Evolutionary conservation across 92 coral and sea anemone species (phyloP), one percentile per base, ranked within the genome.

Genomic region (Scolanthus callimorphus): DNA sequence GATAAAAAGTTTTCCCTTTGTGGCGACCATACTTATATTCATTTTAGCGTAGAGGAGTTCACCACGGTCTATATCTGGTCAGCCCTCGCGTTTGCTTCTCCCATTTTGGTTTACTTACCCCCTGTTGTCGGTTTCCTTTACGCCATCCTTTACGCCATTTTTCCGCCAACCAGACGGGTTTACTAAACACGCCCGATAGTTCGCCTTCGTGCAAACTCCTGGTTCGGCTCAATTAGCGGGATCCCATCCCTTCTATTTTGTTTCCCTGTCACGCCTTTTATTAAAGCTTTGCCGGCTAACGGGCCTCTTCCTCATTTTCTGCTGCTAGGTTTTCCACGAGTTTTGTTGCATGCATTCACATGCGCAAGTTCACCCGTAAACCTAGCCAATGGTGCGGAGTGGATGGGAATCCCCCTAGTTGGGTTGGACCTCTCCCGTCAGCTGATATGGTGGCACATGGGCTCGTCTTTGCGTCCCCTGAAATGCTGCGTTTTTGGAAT

Each of bases 141-240:
- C n/a, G n/a, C n/a, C n/a, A n/a, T n/a, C n/a, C n/a, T n/a, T 6
- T 34, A 34, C 41, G 15, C 41, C 6, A 34, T 6, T 34, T 34
- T 34, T 34, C 15, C 15, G 10, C 62, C 43, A 12, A 59, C 62
- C 70, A 50, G 63, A 59, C 31, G 68, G 76, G 67, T 58, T 17
- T 13, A 28, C 76, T 69, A 4, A 43, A 60, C 45, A 71, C 62
- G 29, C 65, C 70, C 69, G 48, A 61, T 59, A 59, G 48, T 57
- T 59, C 50, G 78, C 60, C 70, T 51, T 20, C 24, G 69, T 61
- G 60, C 62, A 65, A 59, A 59, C 49, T 61, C 55, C 69, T 60
- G 78, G 78, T 71, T 58, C 62, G 78, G 68, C 53, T 64, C 29
- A 44, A 58, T 41, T 58, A 22, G 61, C 4, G 76, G 67, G 41